Evolutionary conservation across 2,113 vertebrate species (phyloP).

Genomic region (Alces alces): DNA sequence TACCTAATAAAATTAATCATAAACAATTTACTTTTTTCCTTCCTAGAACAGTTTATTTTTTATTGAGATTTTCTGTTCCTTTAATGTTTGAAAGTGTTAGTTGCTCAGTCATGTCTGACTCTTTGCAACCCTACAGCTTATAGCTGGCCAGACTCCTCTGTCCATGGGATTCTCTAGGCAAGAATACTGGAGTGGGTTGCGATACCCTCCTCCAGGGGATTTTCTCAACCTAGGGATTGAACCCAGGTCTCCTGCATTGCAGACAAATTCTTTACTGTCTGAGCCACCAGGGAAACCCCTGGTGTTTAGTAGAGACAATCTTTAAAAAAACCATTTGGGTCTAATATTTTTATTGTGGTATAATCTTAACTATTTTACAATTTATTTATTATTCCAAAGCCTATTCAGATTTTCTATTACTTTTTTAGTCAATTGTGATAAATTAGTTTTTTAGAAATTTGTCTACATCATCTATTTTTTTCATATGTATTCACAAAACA

Average conservation of each 20-base stretch:
- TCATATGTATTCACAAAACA: background rate
- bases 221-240: background rate
- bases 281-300: background rate
- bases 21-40: background rate
- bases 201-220: background rate
- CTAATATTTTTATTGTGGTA: background rate
- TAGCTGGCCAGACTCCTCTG: background rate
- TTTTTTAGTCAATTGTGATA: background rate
- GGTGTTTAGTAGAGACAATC: background rate
- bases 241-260: background rate
- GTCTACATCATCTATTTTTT: background rate
- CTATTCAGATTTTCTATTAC: background rate
- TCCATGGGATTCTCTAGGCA: background rate
- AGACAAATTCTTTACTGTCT: background rate
- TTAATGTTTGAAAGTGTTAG: background rate
- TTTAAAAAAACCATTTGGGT: conserved; percentile 32
- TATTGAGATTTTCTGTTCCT: conserved; percentile 18
- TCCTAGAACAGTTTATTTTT: conserved; percentile 15
- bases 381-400: background rate
- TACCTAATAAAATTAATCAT: conserved; percentile 36
- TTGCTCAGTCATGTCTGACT: background rate
- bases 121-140: background rate
- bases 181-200: background rate
- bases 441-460: background rate
- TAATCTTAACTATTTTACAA: background rate